phyloP scores from a whole-genome alignment of 2,888 invertebrate genomes.

The Globia sparganii region DNA sequence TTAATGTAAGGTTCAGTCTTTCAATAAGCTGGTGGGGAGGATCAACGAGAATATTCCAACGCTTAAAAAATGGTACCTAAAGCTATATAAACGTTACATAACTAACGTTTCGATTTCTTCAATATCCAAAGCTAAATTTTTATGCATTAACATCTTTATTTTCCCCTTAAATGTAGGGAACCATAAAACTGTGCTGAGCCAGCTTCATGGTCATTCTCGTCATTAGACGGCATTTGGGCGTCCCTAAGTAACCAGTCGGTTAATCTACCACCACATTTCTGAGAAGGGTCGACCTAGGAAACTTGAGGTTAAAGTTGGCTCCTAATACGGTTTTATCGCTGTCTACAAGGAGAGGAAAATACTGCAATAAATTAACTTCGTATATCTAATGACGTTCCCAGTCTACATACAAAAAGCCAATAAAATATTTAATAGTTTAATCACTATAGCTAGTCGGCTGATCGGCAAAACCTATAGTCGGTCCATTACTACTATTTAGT shows the following conservation, averaged over 20 bases:
- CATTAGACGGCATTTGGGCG: constrained; percentile 37
- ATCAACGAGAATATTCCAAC: not conserved
- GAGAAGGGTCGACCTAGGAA: constrained; percentile 25
- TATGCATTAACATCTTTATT: not conserved
- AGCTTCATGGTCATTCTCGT: not conserved
- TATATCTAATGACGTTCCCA: not conserved
- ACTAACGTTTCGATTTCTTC: not conserved
- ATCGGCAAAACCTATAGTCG: not conserved
- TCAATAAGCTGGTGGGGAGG: not conserved
- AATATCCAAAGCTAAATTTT: not conserved
- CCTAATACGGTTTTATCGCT: constrained; percentile 43
- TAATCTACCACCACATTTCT: constrained; percentile 44
- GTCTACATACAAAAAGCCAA: not conserved
- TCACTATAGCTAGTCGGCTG: not conserved
- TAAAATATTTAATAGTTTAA: not conserved
- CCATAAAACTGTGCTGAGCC: not conserved
- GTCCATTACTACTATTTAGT: not conserved
- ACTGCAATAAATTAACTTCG: not conserved
- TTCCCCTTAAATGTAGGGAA: not conserved
- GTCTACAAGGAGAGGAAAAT: not conserved
- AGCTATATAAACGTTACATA: not conserved
- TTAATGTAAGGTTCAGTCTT: not conserved
- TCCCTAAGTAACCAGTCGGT: constrained; percentile 49
- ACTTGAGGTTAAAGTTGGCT: constrained; percentile 34
- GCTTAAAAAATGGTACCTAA: not conserved